Conservation (phyloP, 2,113 vertebrate species). For the Petaurus breviceps region DNA sequence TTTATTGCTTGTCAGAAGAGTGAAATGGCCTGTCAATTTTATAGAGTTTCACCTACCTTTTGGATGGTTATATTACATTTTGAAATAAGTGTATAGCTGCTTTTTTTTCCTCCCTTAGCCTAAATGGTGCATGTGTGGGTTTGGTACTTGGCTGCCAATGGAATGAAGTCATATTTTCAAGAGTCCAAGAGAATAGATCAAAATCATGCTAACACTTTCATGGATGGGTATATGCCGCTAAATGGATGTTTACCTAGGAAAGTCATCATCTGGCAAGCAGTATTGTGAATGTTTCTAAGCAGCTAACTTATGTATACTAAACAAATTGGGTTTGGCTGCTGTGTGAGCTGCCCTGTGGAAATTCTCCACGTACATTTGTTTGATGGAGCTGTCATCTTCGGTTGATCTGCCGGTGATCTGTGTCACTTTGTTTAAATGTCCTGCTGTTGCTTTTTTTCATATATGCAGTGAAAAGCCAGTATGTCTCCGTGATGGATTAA, state of each 20-base stretch:
- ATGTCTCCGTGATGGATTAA: constrained; percentile 88
- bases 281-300: constrained; percentile 85
- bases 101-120: constrained; percentile 69
- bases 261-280: constrained; percentile 87
- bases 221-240: constrained; percentile 82
- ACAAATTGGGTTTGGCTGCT: constrained; percentile 89
- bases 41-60: constrained; percentile 76
- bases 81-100: constrained; percentile 64
- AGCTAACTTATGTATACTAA: constrained; percentile 88
- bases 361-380: constrained; percentile 91
- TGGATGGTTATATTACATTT: constrained; percentile 73
- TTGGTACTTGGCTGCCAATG: constrained; percentile 68
- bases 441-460: constrained; percentile 80
- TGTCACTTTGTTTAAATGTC: constrained; percentile 93
- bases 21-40: constrained; percentile 79
- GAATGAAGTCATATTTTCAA: constrained; percentile 80
- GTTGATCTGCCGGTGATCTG: constrained; percentile 92
- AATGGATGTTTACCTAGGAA: constrained; percentile 88
- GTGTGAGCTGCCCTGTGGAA: constrained; percentile 86
- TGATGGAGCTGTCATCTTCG: constrained; percentile 90
- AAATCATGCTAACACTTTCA: constrained; percentile 80
- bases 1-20: constrained; percentile 80
- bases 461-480: constrained; percentile 84
- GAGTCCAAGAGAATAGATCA: constrained; percentile 79
- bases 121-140: constrained; percentile 67